Base-by-base conservation (phyloP, 2,797 vertebrate genomes). In the Thamnophis elegans region DNA sequence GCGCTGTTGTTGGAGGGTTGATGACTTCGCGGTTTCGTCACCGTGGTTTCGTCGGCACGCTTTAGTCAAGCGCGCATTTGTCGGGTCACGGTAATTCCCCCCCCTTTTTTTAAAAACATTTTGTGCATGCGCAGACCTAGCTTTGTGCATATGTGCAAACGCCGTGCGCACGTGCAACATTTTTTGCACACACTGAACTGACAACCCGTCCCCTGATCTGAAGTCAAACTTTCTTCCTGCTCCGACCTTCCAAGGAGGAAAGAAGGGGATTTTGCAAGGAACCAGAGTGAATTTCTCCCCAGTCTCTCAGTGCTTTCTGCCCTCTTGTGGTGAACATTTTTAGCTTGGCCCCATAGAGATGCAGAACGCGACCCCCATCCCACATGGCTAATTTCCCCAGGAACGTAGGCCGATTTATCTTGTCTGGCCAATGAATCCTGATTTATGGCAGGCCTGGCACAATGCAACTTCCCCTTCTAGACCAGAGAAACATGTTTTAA, bases 401-500 rank as follows among this genome's bases (percentile, higher is more conserved):
- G n/a, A 47, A n/a, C 54, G 13, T 32, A 85, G 12, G 0, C 1
- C 1, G 18, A 0, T n/a, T 85, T 25, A 88, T 88, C 92, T 90
- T 90, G 47, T 82, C 88, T 16, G 10, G 82, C n/a, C 53, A 36
- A 73, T 22, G 4, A 58, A 88, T 88, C 85, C 47, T 88, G 91
- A 47, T 90, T 89, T 58, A 94, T 54, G 73, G 28, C 53, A 60
- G 82, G 85, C 18, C 53, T 58, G 56, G 65, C 82, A 25, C 60
- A 14, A 91, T 62, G 16, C n/a, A 85, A 8, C 62, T 18, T 65
- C 85, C 88, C 92, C 53, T 62, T 55, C 78, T 42, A 42, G 42
- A 47, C 86, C 60, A 62, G 47, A 78, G 92, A 88, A 56, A 91
- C 85, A 56, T 42, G 92, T 91, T 91, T 93, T 91, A 55, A 56